phyloP scores from a whole-genome alignment of 2,797 vertebrate species.

The Squalus acanthias region DNA sequence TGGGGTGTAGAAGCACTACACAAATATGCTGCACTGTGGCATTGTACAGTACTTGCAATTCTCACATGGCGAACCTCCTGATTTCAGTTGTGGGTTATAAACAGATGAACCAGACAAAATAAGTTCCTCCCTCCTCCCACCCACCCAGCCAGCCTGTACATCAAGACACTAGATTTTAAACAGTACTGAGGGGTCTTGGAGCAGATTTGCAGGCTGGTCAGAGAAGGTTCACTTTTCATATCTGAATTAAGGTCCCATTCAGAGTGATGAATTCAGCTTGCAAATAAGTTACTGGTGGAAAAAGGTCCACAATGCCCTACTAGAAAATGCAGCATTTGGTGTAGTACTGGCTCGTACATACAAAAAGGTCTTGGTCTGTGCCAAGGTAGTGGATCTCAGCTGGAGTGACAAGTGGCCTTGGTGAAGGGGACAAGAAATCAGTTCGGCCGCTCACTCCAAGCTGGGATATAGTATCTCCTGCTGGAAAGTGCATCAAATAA shows the following conservation, averaged over 20 bases:
- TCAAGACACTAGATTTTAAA: background rate
- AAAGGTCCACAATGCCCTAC: background rate
- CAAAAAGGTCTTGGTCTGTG: background rate
- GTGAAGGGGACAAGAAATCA: background rate
- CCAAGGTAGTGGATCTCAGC: too few relatives aligned
- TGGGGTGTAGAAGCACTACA: background rate
- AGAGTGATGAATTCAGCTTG: background rate
- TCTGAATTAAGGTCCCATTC: background rate
- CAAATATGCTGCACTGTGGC: background rate
- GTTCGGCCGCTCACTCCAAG: background rate
- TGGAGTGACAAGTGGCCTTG: background rate
- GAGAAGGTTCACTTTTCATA: background rate
- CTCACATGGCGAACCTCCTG: background rate
- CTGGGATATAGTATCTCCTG: background rate
- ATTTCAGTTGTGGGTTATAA: background rate
- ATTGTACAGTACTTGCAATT: background rate
- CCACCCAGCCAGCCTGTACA: background rate
- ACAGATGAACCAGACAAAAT: background rate
- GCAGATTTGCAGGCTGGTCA: background rate
- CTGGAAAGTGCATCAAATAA: background rate
- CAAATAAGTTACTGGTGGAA: background rate
- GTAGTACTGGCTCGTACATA: too few relatives aligned
- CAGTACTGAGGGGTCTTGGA: background rate
- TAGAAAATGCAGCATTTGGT: too few relatives aligned
- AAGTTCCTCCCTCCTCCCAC: background rate